Evolutionary conservation across 2,888 invertebrate genomes (phyloP).

Genomic region (Matsumyia berberina): DNA sequence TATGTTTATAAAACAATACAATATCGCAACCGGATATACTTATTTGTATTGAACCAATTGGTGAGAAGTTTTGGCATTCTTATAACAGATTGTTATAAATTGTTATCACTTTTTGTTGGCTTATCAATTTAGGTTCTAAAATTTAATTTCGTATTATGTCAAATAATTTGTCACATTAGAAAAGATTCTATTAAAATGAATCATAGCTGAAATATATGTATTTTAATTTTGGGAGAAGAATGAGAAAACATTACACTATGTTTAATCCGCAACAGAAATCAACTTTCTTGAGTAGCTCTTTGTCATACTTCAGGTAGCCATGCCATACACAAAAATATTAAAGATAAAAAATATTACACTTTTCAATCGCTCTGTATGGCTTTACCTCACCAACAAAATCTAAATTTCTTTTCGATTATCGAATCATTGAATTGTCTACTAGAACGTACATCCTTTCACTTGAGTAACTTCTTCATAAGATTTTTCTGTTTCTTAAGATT

Average conservation of each 20-base stretch:
- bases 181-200: conserved; percentile 20
- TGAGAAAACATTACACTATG: not conserved
- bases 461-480: not conserved
- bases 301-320: not conserved
- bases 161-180: not conserved
- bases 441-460: not conserved
- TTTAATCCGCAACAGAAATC: not conserved
- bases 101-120: conserved; percentile 10
- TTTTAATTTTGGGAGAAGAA: conserved; percentile 1
- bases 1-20: not conserved
- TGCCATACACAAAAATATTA: not conserved
- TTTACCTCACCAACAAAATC: conserved; percentile 31
- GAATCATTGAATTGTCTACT: conserved; percentile 31
- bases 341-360: conserved; percentile 17
- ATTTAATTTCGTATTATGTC: conserved; percentile 1
- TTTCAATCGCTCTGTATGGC: conserved; percentile 1
- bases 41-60: not conserved
- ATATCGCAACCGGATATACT: not conserved
- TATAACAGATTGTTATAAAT: conserved; percentile 1
- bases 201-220: conserved; percentile 15
- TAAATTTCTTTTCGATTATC: not conserved
- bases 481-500: not conserved
- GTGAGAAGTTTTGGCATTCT: not conserved
- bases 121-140: conserved; percentile 14
- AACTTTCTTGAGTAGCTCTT: not conserved